Evolutionary conservation across 1,140 invertebrate genomes (phyloP), one percentile per base, ranked within the genome.

Genomic region (Orius insidiosus): DNA sequence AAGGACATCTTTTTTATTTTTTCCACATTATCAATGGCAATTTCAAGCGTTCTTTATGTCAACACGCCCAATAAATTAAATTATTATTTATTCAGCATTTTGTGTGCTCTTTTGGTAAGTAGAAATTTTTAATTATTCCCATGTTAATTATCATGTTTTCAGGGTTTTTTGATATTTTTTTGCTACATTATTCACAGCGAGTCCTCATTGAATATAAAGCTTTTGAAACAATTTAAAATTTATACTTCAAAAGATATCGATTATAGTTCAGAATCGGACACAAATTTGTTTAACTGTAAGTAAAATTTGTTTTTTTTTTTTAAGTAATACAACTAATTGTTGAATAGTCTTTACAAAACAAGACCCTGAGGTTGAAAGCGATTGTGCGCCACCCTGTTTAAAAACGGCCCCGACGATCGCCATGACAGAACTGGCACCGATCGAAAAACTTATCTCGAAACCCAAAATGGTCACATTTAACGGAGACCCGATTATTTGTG

Each of bases 11-110:
- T 60, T 70, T 40, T 60, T 75, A 48, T 68, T 75, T 53, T 58
- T 66, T 60, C 68, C 45, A 69, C 73, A 47, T 60, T 73, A 19
- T 59, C 61, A 34, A 68, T 68, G 60, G 69, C 71, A 52, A 62
- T 66, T 34, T 66, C 69, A 45, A 74, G 72, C 49, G 66, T 75
- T 41, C 63, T 71, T 51, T 74, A 74, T 56, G 65, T 73, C 53
- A 76, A 75, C 63, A 64, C 68, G 39, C 61, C 61, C 37, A 64
- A 68, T 52, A 61, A 67, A 52, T 63, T 68, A 52, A 68, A 63
- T 57, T 68, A 68, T 53, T 74, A 76, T 53, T 56, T 69, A 46
- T 74, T 75, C 49, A 69, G 69, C 48, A 63, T 68, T 43, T 60
- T 68, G 42, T 68, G 70, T 53, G 68, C 68, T 47, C 58, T 69